Conservation (phyloP, 1,140 invertebrate genomes). For the Sarcophaga peregrina region DNA sequence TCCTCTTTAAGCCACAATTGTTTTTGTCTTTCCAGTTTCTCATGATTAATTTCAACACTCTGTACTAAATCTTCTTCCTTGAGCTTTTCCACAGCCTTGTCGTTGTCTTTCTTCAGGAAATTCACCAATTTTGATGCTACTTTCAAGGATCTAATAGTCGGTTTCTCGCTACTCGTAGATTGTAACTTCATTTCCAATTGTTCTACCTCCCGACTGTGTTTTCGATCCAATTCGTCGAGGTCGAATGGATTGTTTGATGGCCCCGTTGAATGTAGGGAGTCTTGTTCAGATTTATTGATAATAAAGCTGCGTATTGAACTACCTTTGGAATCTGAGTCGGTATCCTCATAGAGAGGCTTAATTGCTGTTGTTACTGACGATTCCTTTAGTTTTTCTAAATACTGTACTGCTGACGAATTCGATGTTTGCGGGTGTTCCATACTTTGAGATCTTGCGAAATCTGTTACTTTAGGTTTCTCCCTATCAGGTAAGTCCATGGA, state of each 20-base stretch:
- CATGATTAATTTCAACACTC: neutral
- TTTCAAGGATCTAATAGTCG: conserved; percentile 49
- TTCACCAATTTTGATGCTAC: conserved; percentile 55
- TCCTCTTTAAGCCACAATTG: conserved; percentile 52
- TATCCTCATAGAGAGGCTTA: conserved; percentile 60
- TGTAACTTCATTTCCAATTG: conserved; percentile 54
- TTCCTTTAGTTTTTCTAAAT: conserved; percentile 57
- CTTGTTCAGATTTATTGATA: conserved; percentile 59
- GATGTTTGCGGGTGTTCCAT: neutral
- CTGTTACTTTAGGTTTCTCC: conserved; percentile 35
- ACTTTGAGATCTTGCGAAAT: conserved; percentile 27
- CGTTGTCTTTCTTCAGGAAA: conserved; percentile 44
- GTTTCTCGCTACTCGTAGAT: conserved; percentile 32
- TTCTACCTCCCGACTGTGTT: conserved; percentile 65
- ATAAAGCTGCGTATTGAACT: conserved; percentile 66
- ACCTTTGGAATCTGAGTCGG: conserved; percentile 70
- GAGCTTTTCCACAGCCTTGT: neutral
- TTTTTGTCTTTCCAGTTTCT: conserved; percentile 39
- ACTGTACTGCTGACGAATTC: conserved; percentile 36
- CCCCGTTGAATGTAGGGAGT: conserved; percentile 39
- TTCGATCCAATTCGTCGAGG: conserved; percentile 53
- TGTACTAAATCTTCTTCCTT: conserved; percentile 15
- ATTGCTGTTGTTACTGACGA: conserved; percentile 36
- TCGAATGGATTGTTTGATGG: conserved; percentile 56
- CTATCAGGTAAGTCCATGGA: conserved; percentile 44